Conservation (phyloP, 2,113 vertebrate species). For the Sapajus apella region DNA sequence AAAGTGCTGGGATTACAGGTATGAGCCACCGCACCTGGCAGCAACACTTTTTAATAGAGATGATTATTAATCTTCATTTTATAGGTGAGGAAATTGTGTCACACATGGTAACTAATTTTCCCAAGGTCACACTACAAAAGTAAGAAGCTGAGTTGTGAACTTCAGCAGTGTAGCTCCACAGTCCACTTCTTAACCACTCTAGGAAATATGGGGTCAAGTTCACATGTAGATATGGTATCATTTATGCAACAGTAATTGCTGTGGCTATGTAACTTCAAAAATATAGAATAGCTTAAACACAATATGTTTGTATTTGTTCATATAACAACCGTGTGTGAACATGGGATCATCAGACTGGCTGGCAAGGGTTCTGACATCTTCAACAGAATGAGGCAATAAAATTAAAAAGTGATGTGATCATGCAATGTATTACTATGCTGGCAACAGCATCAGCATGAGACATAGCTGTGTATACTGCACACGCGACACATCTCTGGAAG, state of each 20-base stretch:
- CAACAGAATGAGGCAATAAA: not conserved
- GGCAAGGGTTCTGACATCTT: not conserved
- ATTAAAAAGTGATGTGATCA: not conserved
- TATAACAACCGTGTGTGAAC: not conserved
- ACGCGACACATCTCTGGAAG: not conserved
- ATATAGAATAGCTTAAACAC: not conserved
- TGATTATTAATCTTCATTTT: not conserved
- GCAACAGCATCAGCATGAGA: not conserved
- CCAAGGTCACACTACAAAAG: not conserved
- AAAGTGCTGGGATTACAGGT: too few species aligned
- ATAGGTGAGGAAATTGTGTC: not conserved
- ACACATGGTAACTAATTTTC: not conserved
- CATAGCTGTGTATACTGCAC: too few species aligned
- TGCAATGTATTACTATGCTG: not conserved
- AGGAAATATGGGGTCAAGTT: not conserved
- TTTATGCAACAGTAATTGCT: not conserved
- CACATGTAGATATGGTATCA: not conserved
- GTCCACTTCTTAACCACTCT: not conserved
- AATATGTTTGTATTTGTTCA: not conserved
- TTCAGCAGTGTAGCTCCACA: too few species aligned
- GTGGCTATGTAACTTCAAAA: not conserved
- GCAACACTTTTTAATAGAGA: not conserved
- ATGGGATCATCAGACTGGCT: not conserved
- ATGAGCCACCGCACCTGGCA: not conserved
- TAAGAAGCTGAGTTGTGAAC: not conserved